Evolutionary conservation across 2,888 invertebrate genomes (phyloP), one percentile per base, ranked within the genome.

Genomic region (Sesamia inferens): DNA sequence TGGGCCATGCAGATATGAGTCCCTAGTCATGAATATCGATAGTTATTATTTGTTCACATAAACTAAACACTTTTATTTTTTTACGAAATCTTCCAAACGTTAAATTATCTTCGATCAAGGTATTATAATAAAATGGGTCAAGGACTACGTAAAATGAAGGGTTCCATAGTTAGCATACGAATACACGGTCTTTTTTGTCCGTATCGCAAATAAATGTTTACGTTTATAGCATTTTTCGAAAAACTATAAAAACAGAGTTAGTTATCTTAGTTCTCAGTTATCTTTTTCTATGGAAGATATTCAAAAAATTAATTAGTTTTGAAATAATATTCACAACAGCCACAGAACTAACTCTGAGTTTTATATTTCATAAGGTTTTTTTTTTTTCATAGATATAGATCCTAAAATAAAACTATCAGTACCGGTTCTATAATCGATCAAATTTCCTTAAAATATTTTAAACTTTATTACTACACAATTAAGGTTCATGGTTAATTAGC

Each of bases 1-100:
- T 47, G 74, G 42, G 48, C 24, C 22, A 6, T 19, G 10, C 47
- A 65, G 55, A 22, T 67, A 57, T 31, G 42, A 62, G 31, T 68
- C 22, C 39, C 16, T 10, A 13, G 13, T 0, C 10, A 24, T 11
- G 3, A 14, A n/a, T 73, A 64, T 86, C 82, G 85, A 85, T 68
- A 59, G 13, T 24, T 47, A 7, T 7, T 13, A n/a, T 54, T 57
- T 16, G 1, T 24, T 42, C 0, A 14, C 22, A 13, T 22, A 13
- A 62, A 31, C 74, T 14, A 22, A 58, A 31, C 47, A 39, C 47
- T 1, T 8, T 31, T 2, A 31, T 31, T 31, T n/a, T n/a, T n/a
- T n/a, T n/a, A n/a, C n/a, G n/a, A n/a, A n/a, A n/a, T n/a, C n/a
- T n/a, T n/a, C n/a, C n/a, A n/a, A n/a, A n/a, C n/a, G n/a, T n/a